These are phyloP conservation scores for Drosophila arizonae DNA, from an alignment of 1,140 invertebrate genomes.

Conservation along the genomic window DNA sequence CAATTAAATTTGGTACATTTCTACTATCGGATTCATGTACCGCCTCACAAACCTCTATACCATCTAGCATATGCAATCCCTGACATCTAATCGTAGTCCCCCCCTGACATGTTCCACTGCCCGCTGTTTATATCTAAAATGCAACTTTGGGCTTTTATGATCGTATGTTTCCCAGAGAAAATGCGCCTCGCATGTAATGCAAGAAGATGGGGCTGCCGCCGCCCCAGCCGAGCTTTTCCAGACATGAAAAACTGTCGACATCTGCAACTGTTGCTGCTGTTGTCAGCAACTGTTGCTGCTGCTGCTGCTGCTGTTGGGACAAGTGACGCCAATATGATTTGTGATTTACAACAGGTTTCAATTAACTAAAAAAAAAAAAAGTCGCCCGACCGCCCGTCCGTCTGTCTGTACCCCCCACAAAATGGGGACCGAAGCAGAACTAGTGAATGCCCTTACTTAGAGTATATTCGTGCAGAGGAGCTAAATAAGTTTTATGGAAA, in stretches of 20 bases:
- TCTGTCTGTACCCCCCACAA: neutral
- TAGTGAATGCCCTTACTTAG: neutral
- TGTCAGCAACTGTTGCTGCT: conserved; percentile 16
- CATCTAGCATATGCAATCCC: too few relatives aligned
- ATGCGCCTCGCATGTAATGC: conserved; percentile 21
- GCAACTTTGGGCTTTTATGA: conserved; percentile 5
- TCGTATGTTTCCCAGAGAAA: conserved; percentile 2
- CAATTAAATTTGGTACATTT: too few relatives aligned
- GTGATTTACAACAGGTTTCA: conserved; percentile 69
- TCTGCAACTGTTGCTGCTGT: conserved; percentile 28
- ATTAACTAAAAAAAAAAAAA: conserved; percentile 41
- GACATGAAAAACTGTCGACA: conserved; percentile 58
- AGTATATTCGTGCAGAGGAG: neutral
- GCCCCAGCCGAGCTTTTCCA: conserved; percentile 30
- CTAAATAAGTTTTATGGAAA: too few relatives aligned
- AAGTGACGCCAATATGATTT: conserved; percentile 58
- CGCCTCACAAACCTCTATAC: too few relatives aligned
- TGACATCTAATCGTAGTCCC: too few relatives aligned
- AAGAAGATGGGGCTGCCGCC: conserved; percentile 23
- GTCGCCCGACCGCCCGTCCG: neutral
- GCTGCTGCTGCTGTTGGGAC: conserved; percentile 26
- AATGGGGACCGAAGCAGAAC: neutral
- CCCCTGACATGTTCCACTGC: too few relatives aligned
- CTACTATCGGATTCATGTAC: too few relatives aligned
- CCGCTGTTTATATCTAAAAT: too few relatives aligned